Percentiles rank a stretch among this genome's conserved stretches.
Evolutionary conservation across 1,140 invertebrate species (phyloP).

Genomic region (Bactericera cockerelli): DNA sequence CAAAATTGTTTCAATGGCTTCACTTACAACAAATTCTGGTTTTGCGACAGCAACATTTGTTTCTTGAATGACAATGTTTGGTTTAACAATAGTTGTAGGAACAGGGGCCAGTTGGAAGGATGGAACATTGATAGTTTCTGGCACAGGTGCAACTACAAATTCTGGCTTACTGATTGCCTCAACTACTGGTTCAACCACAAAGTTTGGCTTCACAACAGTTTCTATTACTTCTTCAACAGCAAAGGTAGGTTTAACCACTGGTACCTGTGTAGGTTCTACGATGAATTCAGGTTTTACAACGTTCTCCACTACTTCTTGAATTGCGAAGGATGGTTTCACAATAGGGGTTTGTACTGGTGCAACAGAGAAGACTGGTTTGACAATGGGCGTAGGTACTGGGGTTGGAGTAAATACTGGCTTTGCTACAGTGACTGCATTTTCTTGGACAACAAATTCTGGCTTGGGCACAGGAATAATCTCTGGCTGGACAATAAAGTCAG

Average conservation of each 20-base stretch:
- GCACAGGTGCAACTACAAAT: background rate
- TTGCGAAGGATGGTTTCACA: background rate
- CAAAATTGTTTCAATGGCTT: background rate
- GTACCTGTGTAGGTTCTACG: background rate
- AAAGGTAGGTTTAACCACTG: background rate
- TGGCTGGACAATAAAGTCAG: background rate
- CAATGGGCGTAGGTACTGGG: background rate
- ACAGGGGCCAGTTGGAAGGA: background rate
- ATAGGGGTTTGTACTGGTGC: background rate
- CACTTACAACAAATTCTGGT: background rate
- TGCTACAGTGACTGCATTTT: background rate
- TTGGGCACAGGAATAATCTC: background rate
- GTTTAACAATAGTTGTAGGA: background rate
- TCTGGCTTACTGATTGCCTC: background rate
- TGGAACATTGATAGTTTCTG: background rate
- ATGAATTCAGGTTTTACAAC: background rate
- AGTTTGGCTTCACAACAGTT: constrained; percentile 8
- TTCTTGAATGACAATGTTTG: constrained; percentile 7
- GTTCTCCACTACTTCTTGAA: background rate
- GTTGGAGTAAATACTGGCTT: constrained; percentile 1
- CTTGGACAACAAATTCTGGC: constrained; percentile 1
- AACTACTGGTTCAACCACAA: background rate
- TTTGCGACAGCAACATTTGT: background rate
- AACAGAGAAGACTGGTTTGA: background rate
- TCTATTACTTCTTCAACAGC: background rate